These are phyloP conservation scores for Eurypyga helias DNA, from an alignment of 2,113 vertebrate species.

Conservation along the genomic window DNA sequence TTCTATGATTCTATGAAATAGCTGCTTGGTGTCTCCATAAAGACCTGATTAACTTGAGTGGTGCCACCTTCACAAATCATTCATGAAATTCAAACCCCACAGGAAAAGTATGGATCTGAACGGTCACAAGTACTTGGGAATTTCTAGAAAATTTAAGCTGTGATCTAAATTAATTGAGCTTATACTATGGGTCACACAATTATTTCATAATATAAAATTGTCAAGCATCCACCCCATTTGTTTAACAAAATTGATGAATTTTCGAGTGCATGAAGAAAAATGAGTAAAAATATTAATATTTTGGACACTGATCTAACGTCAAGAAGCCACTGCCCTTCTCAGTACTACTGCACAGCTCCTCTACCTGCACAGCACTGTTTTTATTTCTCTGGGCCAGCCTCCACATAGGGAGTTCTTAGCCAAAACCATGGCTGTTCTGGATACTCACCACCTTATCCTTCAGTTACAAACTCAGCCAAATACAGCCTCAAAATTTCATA, in stretches of 20 bases:
- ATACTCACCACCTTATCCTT: background rate
- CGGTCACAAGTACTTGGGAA: background rate
- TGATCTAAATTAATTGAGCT: background rate
- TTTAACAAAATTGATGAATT: background rate
- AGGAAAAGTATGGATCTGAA: background rate
- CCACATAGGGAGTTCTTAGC: accelerated
- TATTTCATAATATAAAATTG: background rate
- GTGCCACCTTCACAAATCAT: background rate
- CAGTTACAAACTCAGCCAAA: background rate
- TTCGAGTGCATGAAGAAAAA: background rate
- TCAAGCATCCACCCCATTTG: background rate
- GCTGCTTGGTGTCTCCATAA: background rate
- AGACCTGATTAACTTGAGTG: background rate
- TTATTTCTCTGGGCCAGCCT: background rate
- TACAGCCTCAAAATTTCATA: background rate
- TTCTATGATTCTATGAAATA: too few relatives aligned
- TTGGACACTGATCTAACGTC: background rate
- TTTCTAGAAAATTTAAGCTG: background rate
- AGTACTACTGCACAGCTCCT: background rate
- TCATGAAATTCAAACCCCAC: background rate
- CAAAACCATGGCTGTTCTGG: background rate
- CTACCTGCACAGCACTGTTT: background rate
- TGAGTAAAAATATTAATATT: background rate
- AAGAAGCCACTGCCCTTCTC: background rate
- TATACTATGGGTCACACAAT: background rate